Percentiles rank a stretch among this genome's conserved stretches.
Conservation (phyloP, 2,888 invertebrate species). For the Tuberolachnus salignus region DNA sequence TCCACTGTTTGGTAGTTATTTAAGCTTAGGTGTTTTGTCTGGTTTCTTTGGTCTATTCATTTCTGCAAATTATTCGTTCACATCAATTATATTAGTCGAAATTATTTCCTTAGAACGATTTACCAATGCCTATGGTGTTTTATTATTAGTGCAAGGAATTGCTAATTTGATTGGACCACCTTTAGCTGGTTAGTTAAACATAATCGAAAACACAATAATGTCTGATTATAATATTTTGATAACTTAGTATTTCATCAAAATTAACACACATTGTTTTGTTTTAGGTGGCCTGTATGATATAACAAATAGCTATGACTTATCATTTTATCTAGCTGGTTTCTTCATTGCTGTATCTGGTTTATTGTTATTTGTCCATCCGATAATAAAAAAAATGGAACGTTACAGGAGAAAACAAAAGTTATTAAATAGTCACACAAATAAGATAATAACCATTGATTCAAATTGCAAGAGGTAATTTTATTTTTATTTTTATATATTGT, state of each 20-base stretch:
- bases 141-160: slow-evolving; percentile 85
- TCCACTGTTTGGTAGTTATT: slow-evolving; percentile 70
- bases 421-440: slow-evolving; percentile 41
- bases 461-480: slow-evolving; percentile 45
- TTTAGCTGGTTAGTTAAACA: slow-evolving; percentile 72
- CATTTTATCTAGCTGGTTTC: slow-evolving; percentile 81
- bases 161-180: slow-evolving; percentile 91
- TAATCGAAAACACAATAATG: background rate
- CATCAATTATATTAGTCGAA: slow-evolving; percentile 88
- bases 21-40: slow-evolving; percentile 69
- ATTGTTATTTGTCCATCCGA: slow-evolving; percentile 63
- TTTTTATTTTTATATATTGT: background rate
- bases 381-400: slow-evolving; percentile 29
- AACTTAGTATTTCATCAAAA: background rate
- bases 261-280: slow-evolving; percentile 60
- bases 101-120: slow-evolving; percentile 88
- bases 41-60: slow-evolving; percentile 89
- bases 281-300: slow-evolving; percentile 82
- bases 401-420: slow-evolving; percentile 35
- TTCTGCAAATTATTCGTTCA: slow-evolving; percentile 89
- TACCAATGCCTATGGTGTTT: slow-evolving; percentile 87
- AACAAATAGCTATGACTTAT: slow-evolving; percentile 76
- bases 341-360: slow-evolving; percentile 79
- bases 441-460: slow-evolving; percentile 37
- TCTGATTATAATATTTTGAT: slow-evolving; percentile 5